A percentile compares a stretch with the other conserved stretches of the same genome.
phyloP scores from a whole-genome alignment of 2,888 invertebrate species.

The Agrilus biguttatus region DNA sequence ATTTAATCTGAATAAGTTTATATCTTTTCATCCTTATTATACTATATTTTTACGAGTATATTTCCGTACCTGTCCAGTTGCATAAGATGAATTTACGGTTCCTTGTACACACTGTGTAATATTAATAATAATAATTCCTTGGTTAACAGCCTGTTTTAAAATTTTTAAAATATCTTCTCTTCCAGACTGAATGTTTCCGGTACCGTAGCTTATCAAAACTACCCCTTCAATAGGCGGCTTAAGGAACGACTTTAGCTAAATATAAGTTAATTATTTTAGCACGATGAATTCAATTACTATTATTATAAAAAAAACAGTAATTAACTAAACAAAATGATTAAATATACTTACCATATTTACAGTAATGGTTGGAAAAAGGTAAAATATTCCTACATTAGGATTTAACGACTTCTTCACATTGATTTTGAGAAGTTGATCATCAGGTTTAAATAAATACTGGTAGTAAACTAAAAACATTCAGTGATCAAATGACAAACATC shows the following conservation, averaged over 20 bases:
- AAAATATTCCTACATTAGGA: slow-evolving; percentile 70
- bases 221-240: slow-evolving; percentile 63
- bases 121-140: slow-evolving; percentile 79
- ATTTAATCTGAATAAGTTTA: background rate
- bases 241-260: slow-evolving; percentile 47
- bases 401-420: slow-evolving; percentile 57
- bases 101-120: slow-evolving; percentile 84
- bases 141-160: slow-evolving; percentile 50
- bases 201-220: slow-evolving; percentile 83
- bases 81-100: slow-evolving; percentile 62
- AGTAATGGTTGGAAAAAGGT: slow-evolving; percentile 87
- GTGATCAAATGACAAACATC: background rate
- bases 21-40: too few species aligned
- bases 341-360: slow-evolving; percentile 40
- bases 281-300: background rate
- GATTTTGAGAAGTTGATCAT: slow-evolving; percentile 5
- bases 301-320: background rate
- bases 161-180: slow-evolving; percentile 64
- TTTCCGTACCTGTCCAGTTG: slow-evolving; percentile 57
- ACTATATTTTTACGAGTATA: too few species aligned
- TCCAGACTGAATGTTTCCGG: slow-evolving; percentile 83
- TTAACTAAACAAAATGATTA: background rate
- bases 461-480: slow-evolving; percentile 9
- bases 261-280: slow-evolving; percentile 6
- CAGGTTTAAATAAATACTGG: slow-evolving; percentile 10